phyloP scores from a whole-genome alignment of 2,888 invertebrate genomes.

The Amblyjoppa proteus region DNA sequence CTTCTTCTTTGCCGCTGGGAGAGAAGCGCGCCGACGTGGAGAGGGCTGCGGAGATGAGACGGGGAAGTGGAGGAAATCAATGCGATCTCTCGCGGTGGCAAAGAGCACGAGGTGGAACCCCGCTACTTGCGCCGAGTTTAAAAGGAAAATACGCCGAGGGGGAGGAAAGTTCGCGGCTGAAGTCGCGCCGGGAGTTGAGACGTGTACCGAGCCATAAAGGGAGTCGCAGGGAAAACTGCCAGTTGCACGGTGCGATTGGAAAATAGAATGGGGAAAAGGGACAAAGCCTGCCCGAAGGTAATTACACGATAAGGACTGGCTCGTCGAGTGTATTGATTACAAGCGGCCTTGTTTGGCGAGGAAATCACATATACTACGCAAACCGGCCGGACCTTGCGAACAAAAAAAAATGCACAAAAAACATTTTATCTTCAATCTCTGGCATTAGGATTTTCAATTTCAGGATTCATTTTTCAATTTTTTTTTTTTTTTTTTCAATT shows the following conservation, averaged over 20 bases:
- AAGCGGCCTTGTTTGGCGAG: background rate
- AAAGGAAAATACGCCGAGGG: constrained; percentile 2
- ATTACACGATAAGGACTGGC: constrained; percentile 15
- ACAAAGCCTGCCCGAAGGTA: background rate
- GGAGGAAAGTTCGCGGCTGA: background rate
- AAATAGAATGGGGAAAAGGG: constrained; percentile 12
- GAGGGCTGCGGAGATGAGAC: background rate
- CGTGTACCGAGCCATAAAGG: background rate
- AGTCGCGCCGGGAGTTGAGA: background rate
- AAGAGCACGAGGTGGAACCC: background rate
- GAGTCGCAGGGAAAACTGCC: background rate
- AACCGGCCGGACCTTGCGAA: background rate
- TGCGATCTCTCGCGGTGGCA: constrained; percentile 17
- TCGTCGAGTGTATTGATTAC: constrained; percentile 8
- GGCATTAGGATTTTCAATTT: no score
- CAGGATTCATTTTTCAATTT: no score
- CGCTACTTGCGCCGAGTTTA: background rate
- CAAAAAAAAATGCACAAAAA: background rate
- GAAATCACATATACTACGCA: background rate
- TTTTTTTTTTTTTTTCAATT: no score
- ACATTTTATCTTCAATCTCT: background rate
- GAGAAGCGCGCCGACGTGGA: constrained; percentile 24
- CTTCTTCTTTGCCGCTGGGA: constrained; percentile 5
- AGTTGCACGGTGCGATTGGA: constrained; percentile 4
- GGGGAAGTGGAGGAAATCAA: constrained; percentile 18